Percentiles rank a stretch among this genome's conserved stretches.
Evolutionary conservation across 2,797 vertebrate species (phyloP).

Genomic region (Cossypha caffra): DNA sequence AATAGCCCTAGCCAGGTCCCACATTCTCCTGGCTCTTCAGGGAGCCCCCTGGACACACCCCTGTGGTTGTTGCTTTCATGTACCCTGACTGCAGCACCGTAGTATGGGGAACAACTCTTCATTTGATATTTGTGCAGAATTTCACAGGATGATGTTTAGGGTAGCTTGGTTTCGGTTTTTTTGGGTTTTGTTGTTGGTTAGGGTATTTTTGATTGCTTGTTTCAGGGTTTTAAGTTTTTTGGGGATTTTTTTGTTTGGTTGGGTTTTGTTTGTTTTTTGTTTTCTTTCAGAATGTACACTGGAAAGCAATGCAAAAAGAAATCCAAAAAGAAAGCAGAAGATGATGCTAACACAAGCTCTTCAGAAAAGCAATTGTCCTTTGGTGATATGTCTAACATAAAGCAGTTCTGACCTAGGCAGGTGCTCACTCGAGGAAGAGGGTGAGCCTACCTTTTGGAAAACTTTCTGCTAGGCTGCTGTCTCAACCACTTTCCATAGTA

Average conservation of each 20-base stretch:
- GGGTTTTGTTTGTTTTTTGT: background rate
- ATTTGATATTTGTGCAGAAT: background rate
- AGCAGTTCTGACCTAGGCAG: background rate
- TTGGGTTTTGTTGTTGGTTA: background rate
- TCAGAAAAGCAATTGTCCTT: background rate
- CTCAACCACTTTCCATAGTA: background rate
- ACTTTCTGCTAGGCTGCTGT: background rate
- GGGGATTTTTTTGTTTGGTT: background rate
- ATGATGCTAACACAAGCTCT: background rate
- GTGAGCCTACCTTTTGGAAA: background rate
- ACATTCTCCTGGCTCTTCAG: background rate
- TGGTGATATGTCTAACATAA: background rate
- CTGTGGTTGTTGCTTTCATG: background rate
- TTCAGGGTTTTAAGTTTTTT: fast-evolving
- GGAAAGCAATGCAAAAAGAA: background rate
- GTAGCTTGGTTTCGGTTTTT: background rate
- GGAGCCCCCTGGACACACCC: background rate
- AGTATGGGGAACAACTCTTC: background rate
- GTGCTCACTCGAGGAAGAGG: background rate
- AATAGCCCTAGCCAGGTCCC: background rate
- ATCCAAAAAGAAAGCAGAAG: background rate
- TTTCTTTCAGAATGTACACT: background rate
- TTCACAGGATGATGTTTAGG: background rate
- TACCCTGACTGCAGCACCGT: background rate
- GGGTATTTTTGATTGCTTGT: background rate